Conservation (phyloP, 2,113 vertebrate genomes). For the Centropus unirufus region DNA sequence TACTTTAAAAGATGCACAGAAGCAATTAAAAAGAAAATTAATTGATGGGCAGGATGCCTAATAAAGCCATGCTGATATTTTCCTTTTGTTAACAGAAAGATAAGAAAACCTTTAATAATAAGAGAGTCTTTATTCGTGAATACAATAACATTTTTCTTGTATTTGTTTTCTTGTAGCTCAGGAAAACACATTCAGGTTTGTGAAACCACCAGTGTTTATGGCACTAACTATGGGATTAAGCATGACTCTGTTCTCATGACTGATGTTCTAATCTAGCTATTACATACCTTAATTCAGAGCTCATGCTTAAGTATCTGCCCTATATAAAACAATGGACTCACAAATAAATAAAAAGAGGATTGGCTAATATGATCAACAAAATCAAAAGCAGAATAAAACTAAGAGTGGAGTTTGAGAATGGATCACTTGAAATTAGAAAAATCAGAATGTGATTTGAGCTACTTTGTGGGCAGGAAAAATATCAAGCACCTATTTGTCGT, state of each 20-base stretch:
- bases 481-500: background rate
- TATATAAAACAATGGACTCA: fast-evolving
- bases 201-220: background rate
- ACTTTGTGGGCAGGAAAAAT: background rate
- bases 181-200: background rate
- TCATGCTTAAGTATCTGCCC: fast-evolving
- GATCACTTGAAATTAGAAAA: background rate
- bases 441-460: background rate
- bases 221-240: background rate
- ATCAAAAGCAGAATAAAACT: background rate
- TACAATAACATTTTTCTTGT: background rate
- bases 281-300: background rate
- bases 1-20: background rate
- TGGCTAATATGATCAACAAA: background rate
- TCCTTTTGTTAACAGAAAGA: background rate
- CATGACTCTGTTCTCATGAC: background rate
- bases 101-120: background rate
- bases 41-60: background rate
- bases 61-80: background rate
- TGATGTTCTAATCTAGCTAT: background rate
- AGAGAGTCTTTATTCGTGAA: background rate
- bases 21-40: background rate
- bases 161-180: background rate
- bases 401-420: background rate
- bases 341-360: background rate